phyloP scores from a whole-genome alignment of 2,888 invertebrate genomes.

The Drosophila robusta region DNA sequence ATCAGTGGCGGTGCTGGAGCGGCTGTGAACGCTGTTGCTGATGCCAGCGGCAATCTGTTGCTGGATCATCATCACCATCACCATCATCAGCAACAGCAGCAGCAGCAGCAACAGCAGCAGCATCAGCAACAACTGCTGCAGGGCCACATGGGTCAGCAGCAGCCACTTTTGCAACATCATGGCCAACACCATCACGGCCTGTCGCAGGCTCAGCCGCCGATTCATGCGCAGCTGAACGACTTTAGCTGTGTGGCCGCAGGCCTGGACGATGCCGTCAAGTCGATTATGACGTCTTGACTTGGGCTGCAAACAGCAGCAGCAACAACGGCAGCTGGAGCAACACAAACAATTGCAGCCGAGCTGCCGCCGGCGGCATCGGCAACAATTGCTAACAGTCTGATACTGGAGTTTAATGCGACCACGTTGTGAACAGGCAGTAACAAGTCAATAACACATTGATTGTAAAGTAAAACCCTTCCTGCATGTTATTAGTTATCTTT shows the following conservation, averaged over 20 bases:
- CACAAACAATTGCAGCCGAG: slow-evolving; percentile 29
- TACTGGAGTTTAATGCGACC: slow-evolving; percentile 82
- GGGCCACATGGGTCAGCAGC: slow-evolving; percentile 51
- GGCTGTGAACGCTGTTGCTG: slow-evolving; percentile 66
- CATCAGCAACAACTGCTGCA: slow-evolving; percentile 63
- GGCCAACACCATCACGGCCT: slow-evolving; percentile 59
- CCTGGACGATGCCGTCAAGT: slow-evolving; percentile 86
- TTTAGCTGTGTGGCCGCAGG: slow-evolving; percentile 84
- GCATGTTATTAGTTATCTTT: slow-evolving; percentile 49
- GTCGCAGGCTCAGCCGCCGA: slow-evolving; percentile 56
- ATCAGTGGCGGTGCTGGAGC: slow-evolving; percentile 76
- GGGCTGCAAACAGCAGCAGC: slow-evolving; percentile 58
- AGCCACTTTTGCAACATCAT: slow-evolving; percentile 64
- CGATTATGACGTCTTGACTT: slow-evolving; percentile 86
- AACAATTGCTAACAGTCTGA: slow-evolving; percentile 69
- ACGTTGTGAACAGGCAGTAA: slow-evolving; percentile 58
- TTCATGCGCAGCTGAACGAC: slow-evolving; percentile 83
- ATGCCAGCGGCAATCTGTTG: slow-evolving; percentile 71
- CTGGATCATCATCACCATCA: slow-evolving; percentile 69
- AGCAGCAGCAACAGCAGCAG: slow-evolving; percentile 53
- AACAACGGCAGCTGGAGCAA: slow-evolving; percentile 9
- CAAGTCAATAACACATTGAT: slow-evolving; percentile 43
- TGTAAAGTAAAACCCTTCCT: slow-evolving; percentile 57
- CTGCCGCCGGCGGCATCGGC: slow-evolving; percentile 51
- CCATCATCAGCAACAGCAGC: slow-evolving; percentile 59